These are phyloP conservation scores for Columba livia DNA, from an alignment of 2,113 vertebrate genomes.

Conservation along the genomic window DNA sequence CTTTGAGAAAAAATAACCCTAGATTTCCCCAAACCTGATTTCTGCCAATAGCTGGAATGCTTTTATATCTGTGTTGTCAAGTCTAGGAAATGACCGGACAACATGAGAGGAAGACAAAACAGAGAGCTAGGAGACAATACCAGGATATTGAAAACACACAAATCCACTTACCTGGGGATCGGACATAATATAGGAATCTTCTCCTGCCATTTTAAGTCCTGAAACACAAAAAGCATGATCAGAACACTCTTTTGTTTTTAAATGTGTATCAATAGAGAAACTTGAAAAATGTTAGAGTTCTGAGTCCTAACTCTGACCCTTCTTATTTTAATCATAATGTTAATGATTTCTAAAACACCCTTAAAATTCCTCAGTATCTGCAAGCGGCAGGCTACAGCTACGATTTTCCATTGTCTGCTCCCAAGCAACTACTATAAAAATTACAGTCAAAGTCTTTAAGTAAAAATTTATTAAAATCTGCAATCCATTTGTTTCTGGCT, in stretches of 20 bases:
- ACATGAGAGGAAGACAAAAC: background rate
- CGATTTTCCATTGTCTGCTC: background rate
- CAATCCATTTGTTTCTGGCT: background rate
- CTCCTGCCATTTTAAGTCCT: conserved; percentile 77
- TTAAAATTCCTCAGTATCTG: background rate
- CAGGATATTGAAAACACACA: background rate
- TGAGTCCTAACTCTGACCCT: background rate
- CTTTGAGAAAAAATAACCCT: background rate
- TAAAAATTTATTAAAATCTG: background rate
- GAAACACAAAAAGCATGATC: conserved; percentile 26
- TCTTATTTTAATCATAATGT: background rate
- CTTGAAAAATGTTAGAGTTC: background rate
- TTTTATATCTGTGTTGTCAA: background rate
- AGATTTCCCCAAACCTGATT: background rate
- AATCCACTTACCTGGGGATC: conserved; percentile 74
- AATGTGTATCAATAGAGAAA: background rate
- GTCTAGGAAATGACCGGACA: background rate
- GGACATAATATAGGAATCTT: conserved; percentile 70
- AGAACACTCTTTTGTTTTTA: background rate
- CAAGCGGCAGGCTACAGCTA: background rate
- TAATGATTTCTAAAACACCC: background rate
- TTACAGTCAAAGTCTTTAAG: background rate
- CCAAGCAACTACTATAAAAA: background rate
- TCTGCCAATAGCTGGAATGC: background rate
- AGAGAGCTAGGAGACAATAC: background rate